Conservation (phyloP, 2,888 invertebrate species). For the Hartigia nigra region DNA sequence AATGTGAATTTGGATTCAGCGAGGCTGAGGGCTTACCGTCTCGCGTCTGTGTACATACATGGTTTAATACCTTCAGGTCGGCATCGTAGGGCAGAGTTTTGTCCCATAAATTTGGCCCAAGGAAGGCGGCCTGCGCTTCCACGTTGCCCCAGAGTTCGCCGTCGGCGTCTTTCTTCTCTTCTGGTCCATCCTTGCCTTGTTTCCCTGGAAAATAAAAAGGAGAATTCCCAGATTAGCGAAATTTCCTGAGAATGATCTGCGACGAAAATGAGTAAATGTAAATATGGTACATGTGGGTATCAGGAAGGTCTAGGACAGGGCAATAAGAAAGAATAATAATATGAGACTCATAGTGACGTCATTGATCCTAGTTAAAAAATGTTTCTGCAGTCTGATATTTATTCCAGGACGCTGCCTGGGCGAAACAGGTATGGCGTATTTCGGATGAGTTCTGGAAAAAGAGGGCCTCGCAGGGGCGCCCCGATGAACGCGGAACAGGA, state of each 20-base stretch:
- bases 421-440: background rate
- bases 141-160: conserved; percentile 86
- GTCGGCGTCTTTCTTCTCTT: conserved; percentile 81
- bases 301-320: background rate
- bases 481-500: conserved; percentile 34
- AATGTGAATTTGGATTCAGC: conserved; percentile 16
- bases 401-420: background rate
- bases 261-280: background rate
- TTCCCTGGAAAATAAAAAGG: conserved; percentile 51
- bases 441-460: conserved; percentile 3
- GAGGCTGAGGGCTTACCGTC: conserved; percentile 58
- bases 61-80: conserved; percentile 88
- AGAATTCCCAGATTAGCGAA: background rate
- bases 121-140: conserved; percentile 94
- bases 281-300: background rate
- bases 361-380: background rate
- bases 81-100: conserved; percentile 92
- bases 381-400: background rate
- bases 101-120: conserved; percentile 96
- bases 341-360: background rate
- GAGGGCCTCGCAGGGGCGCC: background rate
- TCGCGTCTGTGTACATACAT: conserved; percentile 65
- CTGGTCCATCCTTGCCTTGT: conserved; percentile 66
- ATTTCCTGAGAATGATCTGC: background rate
- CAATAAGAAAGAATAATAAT: background rate